Evolutionary conservation across 2,113 vertebrate genomes (phyloP), one percentile per base, ranked within the genome.

Genomic region (Falcunculus frontatus): DNA sequence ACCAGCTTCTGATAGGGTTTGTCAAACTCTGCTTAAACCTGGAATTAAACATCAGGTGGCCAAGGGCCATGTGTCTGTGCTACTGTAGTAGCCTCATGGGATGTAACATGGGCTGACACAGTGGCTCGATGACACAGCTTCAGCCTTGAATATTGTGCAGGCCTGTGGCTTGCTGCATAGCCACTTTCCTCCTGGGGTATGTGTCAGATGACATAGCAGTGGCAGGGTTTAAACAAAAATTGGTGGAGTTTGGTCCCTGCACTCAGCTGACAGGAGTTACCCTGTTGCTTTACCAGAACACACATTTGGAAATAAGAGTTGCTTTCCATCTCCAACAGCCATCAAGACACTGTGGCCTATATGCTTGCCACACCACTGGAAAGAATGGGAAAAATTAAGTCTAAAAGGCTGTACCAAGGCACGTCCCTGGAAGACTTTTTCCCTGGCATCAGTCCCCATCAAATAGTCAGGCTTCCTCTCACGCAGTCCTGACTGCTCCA

Each of bases 251-350:
- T 72, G 14, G 12, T 56, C 19, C 14, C 19, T 47, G 22, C 14
- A 20, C 22, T 73, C 25, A 70, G 7, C 1, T 74, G 9, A 19
- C 32, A 52, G 30, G 11, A 73, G 12, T 20, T 77, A 15, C 13
- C 59, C 35, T 0, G 0, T 32, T 60, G 8, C 29, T 89, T 74
- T 65, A 53, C 8, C 6, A 39, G 41, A 22, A 39, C 8, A 42
- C 21, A 70, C 3, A 50, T 78, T 87, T 68, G 42, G 52, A 91
- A 67, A 63, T 30, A 50, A 6, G 19, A 60, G 14, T 2, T 52
- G 10, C 7, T 69, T 86, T 52, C 46, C 16, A n/a, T 27, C 29
- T 55, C 56, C 41, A 75, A 6, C 14, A 82, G 3, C 20, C 32
- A 50, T 30, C 30, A 77, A 37, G 60, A 30, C n/a, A 41, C 23